phyloP scores from a whole-genome alignment of 2,113 vertebrate species.

The Meleagris gallopavo region DNA sequence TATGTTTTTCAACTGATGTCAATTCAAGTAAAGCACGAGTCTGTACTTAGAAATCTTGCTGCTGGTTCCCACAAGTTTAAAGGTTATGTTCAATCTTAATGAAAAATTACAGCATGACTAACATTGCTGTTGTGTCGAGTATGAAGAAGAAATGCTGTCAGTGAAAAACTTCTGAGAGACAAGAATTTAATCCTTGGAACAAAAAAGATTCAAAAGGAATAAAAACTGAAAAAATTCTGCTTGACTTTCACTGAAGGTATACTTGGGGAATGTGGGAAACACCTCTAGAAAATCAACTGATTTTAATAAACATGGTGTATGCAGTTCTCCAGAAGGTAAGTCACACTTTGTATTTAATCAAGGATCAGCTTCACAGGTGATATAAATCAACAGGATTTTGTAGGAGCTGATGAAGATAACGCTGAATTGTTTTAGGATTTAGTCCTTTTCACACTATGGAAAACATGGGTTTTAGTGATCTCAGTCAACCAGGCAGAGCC shows the following conservation, averaged over 20 bases:
- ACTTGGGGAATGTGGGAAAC: background rate
- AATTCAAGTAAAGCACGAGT: slow-evolving; percentile 9
- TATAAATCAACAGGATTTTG: background rate
- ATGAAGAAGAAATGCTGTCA: slow-evolving; percentile 24
- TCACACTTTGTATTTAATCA: background rate
- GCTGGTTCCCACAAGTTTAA: background rate
- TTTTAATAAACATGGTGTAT: background rate
- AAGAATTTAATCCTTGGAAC: slow-evolving; percentile 4
- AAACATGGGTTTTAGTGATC: slow-evolving; percentile 5
- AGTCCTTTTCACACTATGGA: background rate
- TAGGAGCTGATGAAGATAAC: slow-evolving; percentile 7
- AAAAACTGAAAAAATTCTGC: background rate
- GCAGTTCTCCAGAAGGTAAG: background rate
- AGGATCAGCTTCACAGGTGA: background rate
- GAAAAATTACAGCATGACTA: slow-evolving; percentile 49
- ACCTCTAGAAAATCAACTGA: background rate
- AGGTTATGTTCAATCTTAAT: slow-evolving; percentile 43
- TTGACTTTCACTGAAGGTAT: background rate
- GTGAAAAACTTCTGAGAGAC: background rate
- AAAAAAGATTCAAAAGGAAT: background rate
- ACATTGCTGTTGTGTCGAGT: slow-evolving; percentile 17
- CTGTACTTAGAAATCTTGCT: slow-evolving; percentile 6
- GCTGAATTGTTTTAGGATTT: background rate
- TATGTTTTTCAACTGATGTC: slow-evolving; percentile 23
- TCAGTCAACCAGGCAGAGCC: slow-evolving; percentile 4